Conservation (phyloP, 2,888 invertebrate genomes). For the Mythimna albipuncta region DNA sequence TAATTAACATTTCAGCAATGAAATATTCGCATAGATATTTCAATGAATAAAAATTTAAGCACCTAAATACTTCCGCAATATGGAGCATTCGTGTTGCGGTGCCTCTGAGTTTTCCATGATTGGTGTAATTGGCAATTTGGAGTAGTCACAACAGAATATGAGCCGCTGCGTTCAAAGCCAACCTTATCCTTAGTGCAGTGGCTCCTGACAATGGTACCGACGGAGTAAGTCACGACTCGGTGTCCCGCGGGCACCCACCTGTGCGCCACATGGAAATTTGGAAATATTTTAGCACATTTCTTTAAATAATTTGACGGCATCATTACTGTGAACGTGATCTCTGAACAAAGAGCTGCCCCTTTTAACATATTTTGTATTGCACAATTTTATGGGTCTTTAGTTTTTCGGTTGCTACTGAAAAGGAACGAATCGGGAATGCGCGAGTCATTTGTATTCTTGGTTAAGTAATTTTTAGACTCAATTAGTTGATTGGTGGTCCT, state of each 20-base stretch:
- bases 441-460: conserved; percentile 16
- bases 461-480: background rate
- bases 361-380: conserved; percentile 64
- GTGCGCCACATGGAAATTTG: conserved; percentile 80
- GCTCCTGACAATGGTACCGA: conserved; percentile 75
- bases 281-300: conserved; percentile 76
- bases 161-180: conserved; percentile 73
- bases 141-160: conserved; percentile 72
- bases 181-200: conserved; percentile 76
- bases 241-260: conserved; percentile 86
- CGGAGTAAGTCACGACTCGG: conserved; percentile 87
- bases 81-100: conserved; percentile 61
- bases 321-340: conserved; percentile 76
- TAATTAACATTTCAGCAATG: background rate
- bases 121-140: conserved; percentile 79
- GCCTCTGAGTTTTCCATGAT: conserved; percentile 62
- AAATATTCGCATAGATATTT: background rate
- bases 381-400: conserved; percentile 31
- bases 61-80: conserved; percentile 58
- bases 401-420: conserved; percentile 36
- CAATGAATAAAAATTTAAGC: conserved; percentile 9
- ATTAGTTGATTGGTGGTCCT: background rate
- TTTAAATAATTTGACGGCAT: conserved; percentile 80
- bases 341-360: conserved; percentile 73
- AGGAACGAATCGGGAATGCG: conserved; percentile 18